Evolutionary conservation across 2,797 vertebrate genomes (phyloP).

Genomic region (Tachyglossus aculeatus): DNA sequence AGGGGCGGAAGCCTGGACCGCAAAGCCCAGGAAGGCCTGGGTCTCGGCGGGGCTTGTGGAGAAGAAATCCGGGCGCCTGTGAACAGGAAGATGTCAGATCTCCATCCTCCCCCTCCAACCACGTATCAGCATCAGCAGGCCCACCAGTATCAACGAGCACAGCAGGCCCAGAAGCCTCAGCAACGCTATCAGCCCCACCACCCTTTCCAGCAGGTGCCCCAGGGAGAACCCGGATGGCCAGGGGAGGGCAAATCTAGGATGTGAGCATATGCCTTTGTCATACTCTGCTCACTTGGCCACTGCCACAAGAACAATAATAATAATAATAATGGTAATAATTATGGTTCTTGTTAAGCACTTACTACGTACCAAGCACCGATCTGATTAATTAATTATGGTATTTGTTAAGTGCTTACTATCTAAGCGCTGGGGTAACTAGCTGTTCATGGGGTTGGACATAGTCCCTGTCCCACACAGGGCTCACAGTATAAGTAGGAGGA

Average conservation of each 20-base stretch:
- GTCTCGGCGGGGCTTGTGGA: slow-evolving; percentile 40
- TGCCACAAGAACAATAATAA: too few species aligned
- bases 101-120: slow-evolving; percentile 29
- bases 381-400: too few species aligned
- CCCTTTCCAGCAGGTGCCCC: slow-evolving; percentile 67
- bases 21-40: slow-evolving; percentile 56
- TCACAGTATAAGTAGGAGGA: too few species aligned
- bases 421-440: too few species aligned
- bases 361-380: too few species aligned
- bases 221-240: background rate
- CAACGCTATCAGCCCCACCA: slow-evolving; percentile 50
- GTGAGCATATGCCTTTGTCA: too few species aligned
- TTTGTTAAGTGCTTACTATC: too few species aligned
- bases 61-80: slow-evolving; percentile 58
- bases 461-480: too few species aligned
- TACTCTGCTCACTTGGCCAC: too few species aligned
- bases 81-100: slow-evolving; percentile 64
- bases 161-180: background rate
- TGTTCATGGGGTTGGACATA: too few species aligned
- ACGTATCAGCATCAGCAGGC: background rate
- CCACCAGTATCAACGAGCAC: background rate
- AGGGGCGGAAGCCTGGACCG: slow-evolving; percentile 60
- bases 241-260: background rate
- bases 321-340: too few species aligned
- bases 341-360: too few species aligned